Evolutionary conservation across 2,797 vertebrate species (phyloP), one percentile per base, ranked within the genome.

Genomic region (Chaetophractus vellerosus): DNA sequence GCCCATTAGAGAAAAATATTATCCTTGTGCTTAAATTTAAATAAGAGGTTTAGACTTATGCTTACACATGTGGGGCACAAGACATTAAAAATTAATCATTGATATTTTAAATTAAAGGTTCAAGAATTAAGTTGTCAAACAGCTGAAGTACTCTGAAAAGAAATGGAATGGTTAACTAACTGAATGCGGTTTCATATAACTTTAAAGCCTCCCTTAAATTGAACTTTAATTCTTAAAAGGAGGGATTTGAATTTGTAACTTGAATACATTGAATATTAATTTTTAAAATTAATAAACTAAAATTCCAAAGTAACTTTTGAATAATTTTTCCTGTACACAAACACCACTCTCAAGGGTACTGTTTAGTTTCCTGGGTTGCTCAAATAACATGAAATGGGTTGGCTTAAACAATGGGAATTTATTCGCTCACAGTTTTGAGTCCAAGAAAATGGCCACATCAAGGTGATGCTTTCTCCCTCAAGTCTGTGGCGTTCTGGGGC

Each of bases 141-240:
- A 59, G 5, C 23, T 84, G 28, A 61, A 72, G 6, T 63, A 55
- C 55, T 87, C 66, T 64, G 9, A 50, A 90, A 66, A 66, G 23
- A 80, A 23, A 26, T 6, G 5, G 28, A 38, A 38, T 16, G 6
- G 31, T 68, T 38, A 6, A 21, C 61, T 68, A 82, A 52, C 45
- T 45, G 18, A 83, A 50, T 85, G 21, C 14, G 55, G 48, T 36
- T 68, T 31, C 75, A 95, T 33, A 26, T 45, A 14, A 83, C 74
- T 79, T 81, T 15, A 14, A 82, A 63, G 19, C 57, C 38, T 2
- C 12, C 24, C 10, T 52, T 78, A 38, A 48, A 33, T 8, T 74
- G 64, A 64, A 88, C 59, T 87, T 61, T 6, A 63, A 85, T 93
- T 90, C 55, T 48, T 64, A 21, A 59, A 90, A 85, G 18, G 19